Conservation (phyloP, 2,113 vertebrate genomes). For the Bungarus multicinctus region DNA sequence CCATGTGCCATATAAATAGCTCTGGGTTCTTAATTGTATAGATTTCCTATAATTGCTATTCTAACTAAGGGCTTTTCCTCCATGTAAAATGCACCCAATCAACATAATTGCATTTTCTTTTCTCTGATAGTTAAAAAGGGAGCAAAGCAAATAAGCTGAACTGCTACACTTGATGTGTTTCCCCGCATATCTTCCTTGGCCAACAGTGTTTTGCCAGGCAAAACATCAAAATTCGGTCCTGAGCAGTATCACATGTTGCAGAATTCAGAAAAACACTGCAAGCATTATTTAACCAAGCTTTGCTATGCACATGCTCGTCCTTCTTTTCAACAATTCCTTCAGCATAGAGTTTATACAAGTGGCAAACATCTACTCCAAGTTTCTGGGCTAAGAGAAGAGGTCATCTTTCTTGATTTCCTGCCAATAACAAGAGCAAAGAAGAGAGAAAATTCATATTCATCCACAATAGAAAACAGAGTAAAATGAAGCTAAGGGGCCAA, state of each 20-base stretch:
- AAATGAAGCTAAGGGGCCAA: background rate
- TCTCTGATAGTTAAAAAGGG: background rate
- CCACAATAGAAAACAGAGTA: background rate
- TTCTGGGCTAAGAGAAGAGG: conserved; percentile 11
- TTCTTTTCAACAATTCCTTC: conserved; percentile 20
- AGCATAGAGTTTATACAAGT: background rate
- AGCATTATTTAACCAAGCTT: conserved; percentile 24
- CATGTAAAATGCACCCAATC: background rate
- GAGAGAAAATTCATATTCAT: background rate
- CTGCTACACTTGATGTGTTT: background rate
- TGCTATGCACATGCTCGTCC: background rate
- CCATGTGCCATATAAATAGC: conserved; percentile 24
- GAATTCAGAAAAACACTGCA: conserved; percentile 13
- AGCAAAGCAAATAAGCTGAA: background rate
- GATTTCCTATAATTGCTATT: conserved; percentile 15
- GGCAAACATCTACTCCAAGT: background rate
- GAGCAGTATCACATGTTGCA: background rate
- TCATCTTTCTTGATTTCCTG: background rate
- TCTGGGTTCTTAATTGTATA: background rate
- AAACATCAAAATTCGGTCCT: conserved; percentile 22
- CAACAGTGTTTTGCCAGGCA: background rate
- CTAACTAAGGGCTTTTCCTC: background rate
- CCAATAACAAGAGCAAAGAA: background rate
- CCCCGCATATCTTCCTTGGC: background rate
- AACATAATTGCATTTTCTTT: background rate